Evolutionary conservation across 2,888 invertebrate species (phyloP), one percentile per base, ranked within the genome.

Genomic region (Erynnis tages): DNA sequence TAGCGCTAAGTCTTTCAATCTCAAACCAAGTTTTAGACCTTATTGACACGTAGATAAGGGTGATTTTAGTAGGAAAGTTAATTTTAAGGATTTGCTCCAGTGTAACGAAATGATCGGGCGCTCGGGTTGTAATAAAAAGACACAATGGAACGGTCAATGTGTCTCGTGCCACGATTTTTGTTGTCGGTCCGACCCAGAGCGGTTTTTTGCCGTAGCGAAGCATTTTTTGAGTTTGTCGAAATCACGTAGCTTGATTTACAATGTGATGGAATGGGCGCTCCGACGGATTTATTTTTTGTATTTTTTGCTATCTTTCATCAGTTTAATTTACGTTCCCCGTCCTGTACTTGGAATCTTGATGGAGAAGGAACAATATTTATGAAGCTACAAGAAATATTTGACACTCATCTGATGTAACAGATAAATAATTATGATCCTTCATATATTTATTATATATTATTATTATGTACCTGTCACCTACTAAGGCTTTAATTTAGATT

Each of bases 101-200:
- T 72, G 71, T 73, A 69, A 69, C 74, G 72, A 78, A 81, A 78
- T 73, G 74, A 71, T 72, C 73, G 76, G 71, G 70, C 72, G 72
- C 69, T 72, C 60, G 59, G 60, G 57, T 65, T 53, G 62, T 53
- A 45, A 59, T 69, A 79, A 79, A 78, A 81, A 83, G 82, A 80
- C 68, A 76, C 70, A 82, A 79, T 79, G 72, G 72, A 73, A 66
- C 73, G 78, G 80, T 77, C 80, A 79, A 76, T 76, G 79, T 84
- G 86, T 79, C 86, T 82, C 86, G 86, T 87, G 86, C 86, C 83
- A 84, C 77, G 69, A 80, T 79, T 82, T 77, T 73, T 73, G 71
- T 73, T 61, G 69, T 65, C 59, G 66, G 62, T 62, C 63, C 66
- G 64, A 65, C 60, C 68, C 68, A 67, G 64, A 68, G 45, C 46